Evolutionary conservation across 2,888 invertebrate genomes (phyloP).

Genomic region (Dyspetes luteomarginatus): DNA sequence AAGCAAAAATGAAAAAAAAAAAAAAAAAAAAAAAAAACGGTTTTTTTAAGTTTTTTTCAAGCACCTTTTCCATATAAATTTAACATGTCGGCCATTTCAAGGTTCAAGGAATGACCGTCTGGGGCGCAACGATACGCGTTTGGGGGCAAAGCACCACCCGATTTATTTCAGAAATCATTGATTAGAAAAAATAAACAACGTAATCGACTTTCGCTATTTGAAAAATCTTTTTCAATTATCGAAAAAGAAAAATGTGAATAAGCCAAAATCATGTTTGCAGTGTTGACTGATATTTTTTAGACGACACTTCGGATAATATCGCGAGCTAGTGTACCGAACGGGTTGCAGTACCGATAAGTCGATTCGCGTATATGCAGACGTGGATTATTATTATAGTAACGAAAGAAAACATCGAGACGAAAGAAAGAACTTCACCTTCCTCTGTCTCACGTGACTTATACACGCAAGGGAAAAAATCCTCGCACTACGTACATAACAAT

Average conservation of each 20-base stretch:
- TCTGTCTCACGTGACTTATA: conserved; percentile 7
- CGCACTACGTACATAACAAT: conserved; percentile 6
- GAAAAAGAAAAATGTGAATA: not conserved
- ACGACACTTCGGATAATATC: conserved; percentile 74
- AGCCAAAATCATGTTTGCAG: conserved; percentile 65
- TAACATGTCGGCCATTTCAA: no score
- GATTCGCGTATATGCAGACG: conserved; percentile 72
- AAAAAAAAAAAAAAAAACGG: not conserved
- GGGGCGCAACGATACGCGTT: not conserved
- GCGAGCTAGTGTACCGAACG: conserved; percentile 72
- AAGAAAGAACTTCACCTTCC: not conserved
- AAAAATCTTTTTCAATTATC: conserved; percentile 1
- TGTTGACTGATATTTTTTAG: conserved; percentile 77
- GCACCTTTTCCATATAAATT: conserved; percentile 58
- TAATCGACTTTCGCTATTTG: not conserved
- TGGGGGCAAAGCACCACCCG: conserved; percentile 48
- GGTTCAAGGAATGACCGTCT: not conserved
- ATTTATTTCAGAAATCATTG: conserved; percentile 40
- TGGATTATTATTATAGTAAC: conserved; percentile 71
- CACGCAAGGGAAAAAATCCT: conserved; percentile 2
- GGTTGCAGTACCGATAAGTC: conserved; percentile 68
- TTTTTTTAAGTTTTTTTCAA: conserved; percentile 63
- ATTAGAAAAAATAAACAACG: not conserved
- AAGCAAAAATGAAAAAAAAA: conserved; percentile 4
- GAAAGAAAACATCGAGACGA: not conserved